phyloP scores from a whole-genome alignment of 2,113 vertebrate species.

The Choloepus hoffmanni region DNA sequence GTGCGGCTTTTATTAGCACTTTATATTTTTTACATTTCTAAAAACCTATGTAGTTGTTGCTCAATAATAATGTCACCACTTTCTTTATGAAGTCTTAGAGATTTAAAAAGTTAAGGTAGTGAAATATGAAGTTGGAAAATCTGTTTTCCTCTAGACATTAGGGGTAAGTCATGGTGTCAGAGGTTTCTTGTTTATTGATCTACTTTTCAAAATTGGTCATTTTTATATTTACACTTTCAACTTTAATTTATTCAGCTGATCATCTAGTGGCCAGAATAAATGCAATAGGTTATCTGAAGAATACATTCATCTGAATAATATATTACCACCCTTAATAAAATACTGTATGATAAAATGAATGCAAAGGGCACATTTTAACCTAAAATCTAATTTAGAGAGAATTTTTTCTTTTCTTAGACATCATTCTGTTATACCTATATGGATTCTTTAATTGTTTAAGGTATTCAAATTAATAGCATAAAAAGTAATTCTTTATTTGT shows the following conservation, averaged over 20 bases:
- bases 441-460: not conserved
- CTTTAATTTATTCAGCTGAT: not conserved
- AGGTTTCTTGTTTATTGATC: not conserved
- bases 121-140: not conserved
- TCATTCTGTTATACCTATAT: not conserved
- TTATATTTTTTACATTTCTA: not conserved
- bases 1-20: not conserved
- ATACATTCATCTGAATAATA: not conserved
- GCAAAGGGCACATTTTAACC: not conserved
- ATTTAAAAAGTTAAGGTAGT: not conserved
- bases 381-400: not conserved
- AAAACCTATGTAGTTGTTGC: not conserved
- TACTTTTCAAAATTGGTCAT: not conserved
- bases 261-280: conserved; percentile 15
- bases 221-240: not conserved
- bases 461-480: not conserved
- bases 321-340: not conserved
- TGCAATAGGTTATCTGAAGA: not conserved
- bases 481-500: not conserved
- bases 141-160: not conserved
- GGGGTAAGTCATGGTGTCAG: not conserved
- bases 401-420: not conserved
- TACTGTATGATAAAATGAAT: not conserved
- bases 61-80: not conserved
- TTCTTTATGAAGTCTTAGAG: not conserved